These are phyloP conservation scores for Argya squamiceps DNA, from an alignment of 2,797 vertebrate genomes.

Conservation along the genomic window DNA sequence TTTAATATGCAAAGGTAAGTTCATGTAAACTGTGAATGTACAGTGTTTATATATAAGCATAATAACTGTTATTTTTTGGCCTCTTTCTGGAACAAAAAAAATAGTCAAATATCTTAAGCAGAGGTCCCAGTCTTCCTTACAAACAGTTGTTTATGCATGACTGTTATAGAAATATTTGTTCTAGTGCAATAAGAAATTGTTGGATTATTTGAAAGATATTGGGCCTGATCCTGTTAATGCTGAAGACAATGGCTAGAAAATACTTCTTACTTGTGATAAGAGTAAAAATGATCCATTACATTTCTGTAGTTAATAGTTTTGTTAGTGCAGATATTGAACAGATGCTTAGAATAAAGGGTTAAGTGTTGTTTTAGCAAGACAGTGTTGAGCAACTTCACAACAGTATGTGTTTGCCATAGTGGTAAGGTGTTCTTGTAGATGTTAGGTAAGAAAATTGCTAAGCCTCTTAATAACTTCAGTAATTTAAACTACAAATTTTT, in stretches of 20 bases:
- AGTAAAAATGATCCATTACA: neutral
- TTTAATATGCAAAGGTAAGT: conserved; percentile 79
- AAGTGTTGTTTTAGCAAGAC: neutral
- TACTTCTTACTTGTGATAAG: neutral
- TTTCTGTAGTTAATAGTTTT: neutral
- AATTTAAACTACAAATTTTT: neutral
- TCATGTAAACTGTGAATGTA: conserved; percentile 47
- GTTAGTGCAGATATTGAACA: neutral
- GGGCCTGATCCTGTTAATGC: neutral
- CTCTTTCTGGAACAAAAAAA: conserved; percentile 1
- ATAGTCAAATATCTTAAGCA: neutral
- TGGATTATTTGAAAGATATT: neutral
- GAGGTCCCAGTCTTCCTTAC: neutral
- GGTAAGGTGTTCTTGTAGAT: neutral
- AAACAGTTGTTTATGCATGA: neutral
- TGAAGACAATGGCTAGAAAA: neutral
- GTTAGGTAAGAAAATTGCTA: neutral
- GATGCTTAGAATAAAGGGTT: neutral
- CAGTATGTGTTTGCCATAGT: neutral
- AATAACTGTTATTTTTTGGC: conserved; percentile 3
- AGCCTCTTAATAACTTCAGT: neutral
- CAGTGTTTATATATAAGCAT: conserved; percentile 34
- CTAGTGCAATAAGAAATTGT: neutral
- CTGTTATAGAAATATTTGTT: neutral
- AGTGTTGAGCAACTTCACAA: neutral